Conservation (phyloP, 2,888 invertebrate genomes). For the Perdita meconis region DNA sequence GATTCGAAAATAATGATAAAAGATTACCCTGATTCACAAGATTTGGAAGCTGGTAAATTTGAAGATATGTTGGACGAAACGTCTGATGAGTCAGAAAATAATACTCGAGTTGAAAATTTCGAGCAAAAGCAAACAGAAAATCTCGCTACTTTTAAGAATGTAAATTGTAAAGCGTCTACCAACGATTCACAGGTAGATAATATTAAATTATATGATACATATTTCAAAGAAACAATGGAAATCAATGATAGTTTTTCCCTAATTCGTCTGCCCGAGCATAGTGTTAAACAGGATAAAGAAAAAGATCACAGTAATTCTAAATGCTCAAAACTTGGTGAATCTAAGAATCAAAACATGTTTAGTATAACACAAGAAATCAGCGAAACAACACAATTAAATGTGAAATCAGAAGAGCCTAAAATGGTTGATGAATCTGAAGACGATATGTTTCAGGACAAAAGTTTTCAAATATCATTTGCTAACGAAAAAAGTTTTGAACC, state of each 20-base stretch:
- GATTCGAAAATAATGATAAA: not conserved
- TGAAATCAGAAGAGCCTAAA: not conserved
- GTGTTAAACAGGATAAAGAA: not conserved
- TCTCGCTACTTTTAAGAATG: not conserved
- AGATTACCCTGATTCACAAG: not conserved
- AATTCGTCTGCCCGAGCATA: not conserved
- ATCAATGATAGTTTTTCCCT: not conserved
- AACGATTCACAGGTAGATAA: not conserved
- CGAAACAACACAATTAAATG: slow-evolving; percentile 47
- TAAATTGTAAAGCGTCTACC: not conserved
- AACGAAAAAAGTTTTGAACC: not conserved
- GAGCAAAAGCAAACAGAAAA: not conserved
- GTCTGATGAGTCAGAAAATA: slow-evolving; percentile 56
- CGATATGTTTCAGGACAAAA: slow-evolving; percentile 71
- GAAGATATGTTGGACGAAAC: slow-evolving; percentile 66
- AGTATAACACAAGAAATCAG: slow-evolving; percentile 58
- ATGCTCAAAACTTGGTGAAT: not conserved
- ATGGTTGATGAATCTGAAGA: slow-evolving; percentile 68
- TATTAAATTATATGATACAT: not conserved
- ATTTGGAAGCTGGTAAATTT: slow-evolving; percentile 42
- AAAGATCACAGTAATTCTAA: not conserved
- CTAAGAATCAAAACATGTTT: slow-evolving; percentile 6
- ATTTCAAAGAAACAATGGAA: not conserved
- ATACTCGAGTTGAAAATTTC: not conserved
- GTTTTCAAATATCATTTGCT: not conserved